Conservation (phyloP, 2,888 invertebrate genomes). For the Lypha dubia region DNA sequence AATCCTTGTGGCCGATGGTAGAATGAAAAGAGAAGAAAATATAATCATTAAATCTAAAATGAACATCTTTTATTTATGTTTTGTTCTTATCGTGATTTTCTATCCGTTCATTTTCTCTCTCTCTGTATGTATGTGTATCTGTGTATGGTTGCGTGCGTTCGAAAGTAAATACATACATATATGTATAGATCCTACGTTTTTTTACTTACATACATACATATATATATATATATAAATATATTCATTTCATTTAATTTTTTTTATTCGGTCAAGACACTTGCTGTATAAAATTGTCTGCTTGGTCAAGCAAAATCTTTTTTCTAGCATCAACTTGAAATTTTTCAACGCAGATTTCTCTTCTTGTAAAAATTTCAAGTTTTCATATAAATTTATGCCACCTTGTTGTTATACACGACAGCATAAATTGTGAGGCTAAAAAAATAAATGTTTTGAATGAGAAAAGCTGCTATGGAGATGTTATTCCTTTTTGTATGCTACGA, state of each 20-base stretch:
- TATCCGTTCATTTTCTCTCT: constrained; percentile 13
- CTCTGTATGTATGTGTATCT: neutral
- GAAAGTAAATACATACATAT: no score
- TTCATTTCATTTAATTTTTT: neutral
- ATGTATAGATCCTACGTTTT: no score
- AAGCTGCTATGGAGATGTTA: no score
- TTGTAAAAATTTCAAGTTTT: constrained; percentile 1
- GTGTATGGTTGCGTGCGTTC: no score
- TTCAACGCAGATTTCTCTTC: constrained; percentile 36
- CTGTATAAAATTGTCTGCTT: constrained; percentile 62
- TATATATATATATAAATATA: no score
- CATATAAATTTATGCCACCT: constrained; percentile 49
- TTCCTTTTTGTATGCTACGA: no score
- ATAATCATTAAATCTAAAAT: constrained; percentile 66
- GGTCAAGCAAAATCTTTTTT: constrained; percentile 66
- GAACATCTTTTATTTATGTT: constrained; percentile 49
- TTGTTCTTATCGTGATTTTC: neutral
- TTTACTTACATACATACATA: no score
- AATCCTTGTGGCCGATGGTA: constrained; percentile 23
- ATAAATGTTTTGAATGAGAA: no score
- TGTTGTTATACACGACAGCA: constrained; percentile 6
- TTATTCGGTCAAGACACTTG: constrained; percentile 21
- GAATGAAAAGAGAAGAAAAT: constrained; percentile 57
- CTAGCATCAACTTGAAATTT: constrained; percentile 39
- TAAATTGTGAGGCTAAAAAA: no score